Evolutionary conservation across 2,797 vertebrate species (phyloP).

Genomic region (Acrossocheilus fasciatus): DNA sequence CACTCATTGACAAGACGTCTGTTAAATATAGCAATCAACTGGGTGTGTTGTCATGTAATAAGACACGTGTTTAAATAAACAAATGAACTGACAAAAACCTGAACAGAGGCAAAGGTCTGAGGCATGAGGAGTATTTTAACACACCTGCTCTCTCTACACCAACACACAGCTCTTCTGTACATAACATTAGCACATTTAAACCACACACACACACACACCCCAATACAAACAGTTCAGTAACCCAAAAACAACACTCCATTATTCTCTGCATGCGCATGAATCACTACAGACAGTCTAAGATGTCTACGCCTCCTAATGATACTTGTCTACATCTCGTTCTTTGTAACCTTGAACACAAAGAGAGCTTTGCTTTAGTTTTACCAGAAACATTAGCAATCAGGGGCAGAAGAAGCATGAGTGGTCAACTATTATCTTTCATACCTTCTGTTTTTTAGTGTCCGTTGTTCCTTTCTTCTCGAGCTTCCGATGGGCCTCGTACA

Average conservation of each 20-base stretch:
- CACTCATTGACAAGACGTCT: background rate
- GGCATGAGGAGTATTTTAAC: slow-evolving; percentile 1
- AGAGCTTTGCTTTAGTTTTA: background rate
- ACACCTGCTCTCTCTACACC: slow-evolving; percentile 7
- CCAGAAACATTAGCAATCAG: background rate
- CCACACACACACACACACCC: slow-evolving; percentile 3
- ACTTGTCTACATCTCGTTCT: background rate
- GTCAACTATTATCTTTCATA: slow-evolving; percentile 64
- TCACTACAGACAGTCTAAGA: background rate
- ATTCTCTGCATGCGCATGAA: slow-evolving; percentile 1
- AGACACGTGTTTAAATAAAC: slow-evolving; percentile 1
- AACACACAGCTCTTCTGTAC: slow-evolving; percentile 14
- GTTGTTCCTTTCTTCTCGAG: slow-evolving; percentile 82
- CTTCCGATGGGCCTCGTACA: slow-evolving; percentile 86
- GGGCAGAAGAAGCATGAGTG: background rate
- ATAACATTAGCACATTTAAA: slow-evolving; percentile 18
- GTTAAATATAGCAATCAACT: background rate
- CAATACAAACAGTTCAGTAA: background rate
- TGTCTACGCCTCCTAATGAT: background rate
- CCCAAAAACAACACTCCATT: background rate
- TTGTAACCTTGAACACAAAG: slow-evolving; percentile 8
- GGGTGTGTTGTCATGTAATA: background rate
- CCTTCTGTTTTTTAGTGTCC: slow-evolving; percentile 84
- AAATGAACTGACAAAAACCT: background rate
- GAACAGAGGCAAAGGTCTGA: background rate